Percentiles rank a stretch among this genome's conserved stretches.
Evolutionary conservation across 53 echinoderm and acorn worm species (phyloP).

Genomic region (Patiria pectinifera): DNA sequence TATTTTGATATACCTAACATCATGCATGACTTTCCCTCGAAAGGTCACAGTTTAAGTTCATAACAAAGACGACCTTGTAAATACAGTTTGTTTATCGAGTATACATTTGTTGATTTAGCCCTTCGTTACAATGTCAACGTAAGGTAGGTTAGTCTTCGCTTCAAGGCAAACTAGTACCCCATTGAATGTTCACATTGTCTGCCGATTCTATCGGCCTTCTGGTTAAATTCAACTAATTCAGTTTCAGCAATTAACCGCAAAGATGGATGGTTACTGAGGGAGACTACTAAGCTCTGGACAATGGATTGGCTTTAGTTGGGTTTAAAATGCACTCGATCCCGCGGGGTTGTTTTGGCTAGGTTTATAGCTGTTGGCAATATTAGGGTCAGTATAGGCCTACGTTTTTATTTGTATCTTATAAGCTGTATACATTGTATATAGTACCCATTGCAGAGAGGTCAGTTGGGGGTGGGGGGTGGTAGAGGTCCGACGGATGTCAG

Average conservation of each 20-base stretch:
- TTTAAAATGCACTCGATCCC: background rate
- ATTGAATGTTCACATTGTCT: background rate
- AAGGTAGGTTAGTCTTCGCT: conserved; percentile 38
- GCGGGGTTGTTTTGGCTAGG: background rate
- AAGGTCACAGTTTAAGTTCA: too few species aligned
- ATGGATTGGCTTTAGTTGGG: too few species aligned
- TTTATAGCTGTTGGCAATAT: background rate
- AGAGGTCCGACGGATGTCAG: too few species aligned
- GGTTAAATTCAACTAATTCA: background rate
- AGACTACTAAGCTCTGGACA: background rate
- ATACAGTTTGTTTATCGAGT: too few species aligned
- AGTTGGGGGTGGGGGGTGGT: too few species aligned
- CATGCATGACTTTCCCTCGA: too few species aligned
- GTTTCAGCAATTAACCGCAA: background rate
- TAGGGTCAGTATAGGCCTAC: background rate
- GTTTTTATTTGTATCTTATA: background rate
- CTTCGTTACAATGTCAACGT: background rate
- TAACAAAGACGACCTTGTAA: too few species aligned
- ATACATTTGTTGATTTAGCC: background rate
- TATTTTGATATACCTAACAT: too few species aligned
- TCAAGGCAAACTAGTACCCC: background rate
- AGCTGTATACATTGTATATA: background rate
- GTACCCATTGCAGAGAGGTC: too few species aligned
- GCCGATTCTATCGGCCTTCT: background rate
- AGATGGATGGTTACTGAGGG: background rate